phyloP scores from a whole-genome alignment of 2,113 vertebrate genomes.

The Crotalus horridus region DNA sequence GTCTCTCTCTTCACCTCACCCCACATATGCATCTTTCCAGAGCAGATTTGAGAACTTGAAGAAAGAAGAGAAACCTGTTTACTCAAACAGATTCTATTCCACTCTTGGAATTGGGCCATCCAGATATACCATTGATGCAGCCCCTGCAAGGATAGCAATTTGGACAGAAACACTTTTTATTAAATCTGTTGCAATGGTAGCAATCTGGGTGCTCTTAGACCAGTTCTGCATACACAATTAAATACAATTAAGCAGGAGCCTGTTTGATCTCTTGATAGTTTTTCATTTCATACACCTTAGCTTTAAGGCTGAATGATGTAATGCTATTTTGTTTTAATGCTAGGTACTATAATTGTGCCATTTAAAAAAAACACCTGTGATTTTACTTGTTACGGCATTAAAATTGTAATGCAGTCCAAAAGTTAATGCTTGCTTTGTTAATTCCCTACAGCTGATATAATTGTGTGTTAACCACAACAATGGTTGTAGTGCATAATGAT shows the following conservation, averaged over 20 bases:
- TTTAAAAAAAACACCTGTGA: background rate
- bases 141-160: background rate
- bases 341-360: background rate
- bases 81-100: background rate
- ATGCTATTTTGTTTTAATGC: background rate
- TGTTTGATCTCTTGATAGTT: background rate
- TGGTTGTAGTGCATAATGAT: background rate
- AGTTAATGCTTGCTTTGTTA: background rate
- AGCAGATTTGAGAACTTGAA: background rate
- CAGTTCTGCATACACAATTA: background rate
- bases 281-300: slow-evolving; percentile 6
- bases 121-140: background rate
- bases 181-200: background rate
- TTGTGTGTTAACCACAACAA: background rate
- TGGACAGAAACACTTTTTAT: background rate
- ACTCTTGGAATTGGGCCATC: background rate
- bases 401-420: background rate
- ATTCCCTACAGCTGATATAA: background rate
- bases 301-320: background rate
- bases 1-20: background rate
- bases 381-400: background rate
- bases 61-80: background rate
- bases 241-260: background rate
- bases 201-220: background rate
- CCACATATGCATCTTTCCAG: background rate